Evolutionary conservation across 2,797 vertebrate species (phyloP), one percentile per base, ranked within the genome.

Genomic region (Cyprinodon diabolis): DNA sequence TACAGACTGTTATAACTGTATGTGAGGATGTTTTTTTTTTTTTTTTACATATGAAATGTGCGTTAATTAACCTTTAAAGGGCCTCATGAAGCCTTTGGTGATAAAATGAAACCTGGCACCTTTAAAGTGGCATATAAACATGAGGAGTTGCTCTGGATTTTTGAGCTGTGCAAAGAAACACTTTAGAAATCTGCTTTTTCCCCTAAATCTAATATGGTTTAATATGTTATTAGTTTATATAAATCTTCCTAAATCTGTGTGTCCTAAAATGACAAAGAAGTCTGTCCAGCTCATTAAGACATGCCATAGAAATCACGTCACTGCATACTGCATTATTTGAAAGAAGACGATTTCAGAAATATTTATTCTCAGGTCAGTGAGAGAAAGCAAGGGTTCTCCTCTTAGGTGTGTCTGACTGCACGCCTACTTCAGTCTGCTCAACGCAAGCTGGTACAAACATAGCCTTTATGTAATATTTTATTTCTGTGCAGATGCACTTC

Each of bases 391-490:
- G 75, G 72, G 68, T 72, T 87, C 83, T 86, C 79, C 72, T 78
- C 77, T 87, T 51, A 17, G 77, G 71, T 83, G 79, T 83, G 83
- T 90, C 84, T 89, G 83, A 86, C 77, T 87, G 68, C 72, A 88
- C 84, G 69, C 86, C 86, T 85, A 88, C 86, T 69, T 88, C 84
- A 90, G 67, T 91, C 86, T 84, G 82, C 74, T 87, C 69, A 77
- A 86, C 3, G 80, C 88, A 83, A 73, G 72, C 72, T 35, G 75
- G 45, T 76, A 79, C 63, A 58, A 80, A 85, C 85, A 82, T 72
- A 83, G 25, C 84, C 77, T 84, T 84, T 70, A 78, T 30, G 68
- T 84, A 86, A 87, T 86, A 40, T 80, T 87, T 83, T 74, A 81
- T 88, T 85, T 87, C 47, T 75, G 69, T 69, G 76, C 66, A 66